Evolutionary conservation across 1,140 invertebrate species (phyloP), one percentile per base, ranked within the genome.

Genomic region (Odontomachus brunneus): DNA sequence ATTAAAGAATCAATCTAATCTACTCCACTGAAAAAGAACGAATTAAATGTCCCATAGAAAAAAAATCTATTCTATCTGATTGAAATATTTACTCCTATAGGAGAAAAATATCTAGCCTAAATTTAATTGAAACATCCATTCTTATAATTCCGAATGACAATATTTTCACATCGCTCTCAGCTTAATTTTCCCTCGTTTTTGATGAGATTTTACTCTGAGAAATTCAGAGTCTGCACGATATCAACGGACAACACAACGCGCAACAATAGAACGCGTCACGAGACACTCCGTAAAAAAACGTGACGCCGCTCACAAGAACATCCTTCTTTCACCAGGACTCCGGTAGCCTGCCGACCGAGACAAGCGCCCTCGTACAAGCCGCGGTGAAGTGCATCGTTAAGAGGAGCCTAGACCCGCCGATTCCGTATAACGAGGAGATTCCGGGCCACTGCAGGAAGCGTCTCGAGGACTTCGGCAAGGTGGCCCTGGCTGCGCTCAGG

Each of bases 381-480:
- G 89, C 94, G 1, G 91, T 94, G 48, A 94, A 94, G 84, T 94
- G 93, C 83, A 90, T 95, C 63, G 92, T 94, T 15, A 90, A 92
- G 33, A 89, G 92, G 17, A 93, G 93, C 84, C 83, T 94, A 60
- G 91, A 92, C 19, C 90, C 90, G 0, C 85, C 90, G 3, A 67
- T 92, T 3, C 84, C 91, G 1, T 85, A 84, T 55, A 88, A 90
- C 83, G 91, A 92, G n/a, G 93, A 94, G 57, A 90, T 95, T 5
- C 94, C 94, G 0, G 91, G 90, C 0, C 94, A 95, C 62, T 94
- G 93, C 72, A 93, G 93, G 57, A 94, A 95, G 78, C 87, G 94
- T 17, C 89, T 95, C 29, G 93, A 95, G 51, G 95, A 95, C 83
- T 94, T 95, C 72, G 95, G 95, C 0, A 93, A 94, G 82, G 86